Evolutionary conservation across 1,140 invertebrate species (phyloP), one percentile per base, ranked within the genome.

Genomic region (Trichogramma pretiosum): DNA sequence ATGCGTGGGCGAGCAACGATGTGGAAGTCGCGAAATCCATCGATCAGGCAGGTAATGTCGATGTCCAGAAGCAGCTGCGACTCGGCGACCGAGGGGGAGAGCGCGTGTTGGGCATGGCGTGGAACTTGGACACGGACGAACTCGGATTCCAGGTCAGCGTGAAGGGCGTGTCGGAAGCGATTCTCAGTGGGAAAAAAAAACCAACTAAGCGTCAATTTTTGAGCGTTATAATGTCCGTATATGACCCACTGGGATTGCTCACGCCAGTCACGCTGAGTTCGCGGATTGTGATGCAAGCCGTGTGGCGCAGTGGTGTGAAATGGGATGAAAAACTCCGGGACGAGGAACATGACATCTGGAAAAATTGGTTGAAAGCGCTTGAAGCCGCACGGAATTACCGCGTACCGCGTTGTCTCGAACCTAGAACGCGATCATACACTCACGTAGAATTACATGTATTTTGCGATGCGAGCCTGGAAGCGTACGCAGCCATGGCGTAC

Each of bases 261-360:
- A 40, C 52, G 7, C 58, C 60, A 11, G 34, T 60, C 3, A 57
- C 47, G 3, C 43, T 64, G 9, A 44, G 36, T 16, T 46, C 48
- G 0, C 62, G 63, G 44, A 50, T 62, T 8, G 33, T 66, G 2
- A 46, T 62, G 32, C 61, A 64, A 49, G 48, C 50, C 11, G 13
- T 61, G 1, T 58, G 61, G 53, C 46, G 56, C n/a, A 49, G 24
- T n/a, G 49, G 52, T 3, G 50, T 65, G 9, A 56, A 54, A 17
- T 72, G 69, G 68, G 63, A 72, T 21, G 49, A 59, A n/a, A 24
- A 30, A 9, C 35, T 69, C 14, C 17, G 13, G 17, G 30, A 42
- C 2, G 16, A 38, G 10, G 46, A 52, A 1, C 32, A 32, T 13
- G 11, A 5, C 8, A 22, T 8, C 32, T 43, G 39, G 50, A 10